Percentiles rank a stretch among this genome's conserved stretches.
Evolutionary conservation across 1,140 invertebrate genomes (phyloP).

Genomic region (Zelostemma sp.): DNA sequence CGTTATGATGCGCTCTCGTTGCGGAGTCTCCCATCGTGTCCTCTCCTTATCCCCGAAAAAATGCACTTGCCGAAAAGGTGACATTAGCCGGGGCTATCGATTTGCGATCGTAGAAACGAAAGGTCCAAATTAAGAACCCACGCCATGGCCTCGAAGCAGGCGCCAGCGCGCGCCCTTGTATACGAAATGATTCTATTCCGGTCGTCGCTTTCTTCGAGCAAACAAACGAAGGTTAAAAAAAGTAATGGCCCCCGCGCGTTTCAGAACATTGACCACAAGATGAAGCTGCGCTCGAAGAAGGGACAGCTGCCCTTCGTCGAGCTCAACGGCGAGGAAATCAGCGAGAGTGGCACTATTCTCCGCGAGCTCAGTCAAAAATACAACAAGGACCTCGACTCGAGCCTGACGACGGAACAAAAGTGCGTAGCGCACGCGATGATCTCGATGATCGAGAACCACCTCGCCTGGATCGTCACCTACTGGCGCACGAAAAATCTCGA

Average conservation of each 20-base stretch:
- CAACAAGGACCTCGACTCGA: slow-evolving; percentile 84
- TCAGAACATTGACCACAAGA: slow-evolving; percentile 96
- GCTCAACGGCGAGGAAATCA: slow-evolving; percentile 92
- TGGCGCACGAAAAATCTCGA: slow-evolving; percentile 92
- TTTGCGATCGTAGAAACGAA: too few relatives aligned
- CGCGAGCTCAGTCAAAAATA: slow-evolving; percentile 84
- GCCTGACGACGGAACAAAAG: slow-evolving; percentile 85
- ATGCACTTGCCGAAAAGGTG: too few relatives aligned
- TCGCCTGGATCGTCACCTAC: slow-evolving; percentile 89
- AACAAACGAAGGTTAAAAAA: too few relatives aligned
- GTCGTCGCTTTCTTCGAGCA: neutral
- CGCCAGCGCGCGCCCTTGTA: slow-evolving; percentile 1
- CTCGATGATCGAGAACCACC: slow-evolving; percentile 94
- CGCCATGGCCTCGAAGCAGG: too few relatives aligned
- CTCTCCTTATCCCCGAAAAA: slow-evolving; percentile 2
- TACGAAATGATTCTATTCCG: neutral
- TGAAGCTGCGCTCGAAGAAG: slow-evolving; percentile 93
- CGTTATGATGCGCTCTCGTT: slow-evolving; percentile 12
- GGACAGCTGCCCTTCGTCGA: slow-evolving; percentile 94
- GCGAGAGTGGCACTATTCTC: slow-evolving; percentile 90
- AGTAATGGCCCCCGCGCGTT: too few relatives aligned
- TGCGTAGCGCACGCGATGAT: slow-evolving; percentile 93
- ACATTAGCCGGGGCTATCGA: too few relatives aligned
- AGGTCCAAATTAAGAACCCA: too few relatives aligned
- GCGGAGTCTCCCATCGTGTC: slow-evolving; percentile 13